phyloP scores from a whole-genome alignment of 2,888 invertebrate genomes.

The Agelastica alni region DNA sequence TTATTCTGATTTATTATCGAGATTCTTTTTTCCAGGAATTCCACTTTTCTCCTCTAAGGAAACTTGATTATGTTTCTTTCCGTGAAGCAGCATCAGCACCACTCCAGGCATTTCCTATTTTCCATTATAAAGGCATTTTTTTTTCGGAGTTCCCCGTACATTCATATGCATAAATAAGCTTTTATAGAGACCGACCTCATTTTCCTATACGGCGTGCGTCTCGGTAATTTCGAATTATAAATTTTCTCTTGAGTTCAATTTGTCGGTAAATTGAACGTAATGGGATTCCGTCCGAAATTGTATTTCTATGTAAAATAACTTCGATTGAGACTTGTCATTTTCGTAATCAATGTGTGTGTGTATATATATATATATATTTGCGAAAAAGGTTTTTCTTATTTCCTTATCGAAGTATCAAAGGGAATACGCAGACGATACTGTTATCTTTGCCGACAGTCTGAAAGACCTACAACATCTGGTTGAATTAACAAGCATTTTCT shows the following conservation, averaged over 20 bases:
- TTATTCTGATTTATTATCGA: slow-evolving; percentile 1
- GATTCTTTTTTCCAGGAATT: slow-evolving; percentile 7
- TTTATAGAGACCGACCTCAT: slow-evolving; percentile 31
- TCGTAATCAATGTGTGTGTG: slow-evolving; percentile 36
- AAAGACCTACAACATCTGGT: too few species aligned
- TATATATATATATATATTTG: too few species aligned
- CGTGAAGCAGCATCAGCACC: too few species aligned
- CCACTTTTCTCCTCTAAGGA: slow-evolving; percentile 7
- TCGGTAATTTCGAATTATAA: slow-evolving; percentile 42
- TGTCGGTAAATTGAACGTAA: slow-evolving; percentile 43
- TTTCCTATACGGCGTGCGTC: slow-evolving; percentile 33
- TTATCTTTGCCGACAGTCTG: too few species aligned
- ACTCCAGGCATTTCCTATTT: slow-evolving; percentile 21
- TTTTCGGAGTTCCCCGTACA: slow-evolving; percentile 24
- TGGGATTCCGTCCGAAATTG: slow-evolving; percentile 41
- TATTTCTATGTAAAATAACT: slow-evolving; percentile 41
- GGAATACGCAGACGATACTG: too few species aligned
- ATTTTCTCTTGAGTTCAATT: slow-evolving; percentile 41
- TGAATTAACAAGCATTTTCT: too few species aligned
- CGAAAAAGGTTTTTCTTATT: slow-evolving; percentile 18
- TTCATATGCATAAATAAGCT: slow-evolving; percentile 31
- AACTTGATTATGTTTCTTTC: slow-evolving; percentile 11
- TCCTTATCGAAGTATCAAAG: neutral
- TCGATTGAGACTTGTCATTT: slow-evolving; percentile 37
- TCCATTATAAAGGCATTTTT: slow-evolving; percentile 28